These are phyloP conservation scores for Chaenocephalus aceratus DNA, from an alignment of 2,113 vertebrate species.

Conservation along the genomic window DNA sequence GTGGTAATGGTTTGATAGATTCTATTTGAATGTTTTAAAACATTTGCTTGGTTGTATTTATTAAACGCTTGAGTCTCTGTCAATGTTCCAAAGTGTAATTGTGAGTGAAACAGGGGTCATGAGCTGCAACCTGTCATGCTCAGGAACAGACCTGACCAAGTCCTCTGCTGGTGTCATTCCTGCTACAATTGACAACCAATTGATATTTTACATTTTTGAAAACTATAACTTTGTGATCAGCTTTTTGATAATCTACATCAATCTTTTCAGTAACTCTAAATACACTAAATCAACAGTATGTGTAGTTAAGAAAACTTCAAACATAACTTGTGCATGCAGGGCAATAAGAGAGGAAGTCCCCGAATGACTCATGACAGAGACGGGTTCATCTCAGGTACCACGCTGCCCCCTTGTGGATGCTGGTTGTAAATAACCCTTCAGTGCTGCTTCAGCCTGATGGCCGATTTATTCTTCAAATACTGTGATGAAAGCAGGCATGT, in stretches of 20 bases:
- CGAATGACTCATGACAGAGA: too few species aligned
- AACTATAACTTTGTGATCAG: background rate
- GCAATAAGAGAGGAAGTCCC: background rate
- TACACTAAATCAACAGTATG: background rate
- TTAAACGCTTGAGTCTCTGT: too few species aligned
- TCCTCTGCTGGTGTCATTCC: too few species aligned
- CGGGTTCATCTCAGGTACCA: background rate
- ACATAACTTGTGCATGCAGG: background rate
- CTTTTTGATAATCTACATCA: background rate
- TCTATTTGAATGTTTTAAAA: too few species aligned
- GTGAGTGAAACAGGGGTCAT: too few species aligned
- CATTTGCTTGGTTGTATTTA: too few species aligned
- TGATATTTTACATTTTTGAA: background rate
- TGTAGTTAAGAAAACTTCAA: background rate
- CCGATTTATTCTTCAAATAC: background rate
- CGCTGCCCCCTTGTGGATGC: conserved; percentile 69
- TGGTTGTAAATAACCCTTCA: background rate
- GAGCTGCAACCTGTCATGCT: too few species aligned
- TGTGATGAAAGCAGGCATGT: background rate
- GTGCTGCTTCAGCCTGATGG: background rate
- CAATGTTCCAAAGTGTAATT: too few species aligned
- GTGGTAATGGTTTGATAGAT: too few species aligned
- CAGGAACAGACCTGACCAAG: too few species aligned
- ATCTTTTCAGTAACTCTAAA: background rate
- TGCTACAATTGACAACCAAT: background rate